These are phyloP conservation scores for Sycophila texana DNA, from an alignment of 2,888 invertebrate species.

Conservation along the genomic window DNA sequence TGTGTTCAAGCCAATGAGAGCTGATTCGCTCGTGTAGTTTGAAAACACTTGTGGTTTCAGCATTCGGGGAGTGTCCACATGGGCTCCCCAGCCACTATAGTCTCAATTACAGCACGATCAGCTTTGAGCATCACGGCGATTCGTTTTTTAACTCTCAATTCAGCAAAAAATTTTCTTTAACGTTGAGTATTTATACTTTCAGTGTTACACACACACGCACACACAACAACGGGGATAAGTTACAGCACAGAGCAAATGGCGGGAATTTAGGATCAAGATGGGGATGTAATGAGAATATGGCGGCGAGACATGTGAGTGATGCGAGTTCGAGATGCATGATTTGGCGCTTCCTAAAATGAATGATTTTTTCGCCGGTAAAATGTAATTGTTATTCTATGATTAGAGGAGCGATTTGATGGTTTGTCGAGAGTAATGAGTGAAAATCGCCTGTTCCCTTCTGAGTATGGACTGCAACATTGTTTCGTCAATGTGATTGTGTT, in stretches of 20 bases:
- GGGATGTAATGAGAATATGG: constrained; percentile 37
- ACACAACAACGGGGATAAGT: constrained; percentile 71
- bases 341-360: neutral
- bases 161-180: constrained; percentile 62
- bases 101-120: constrained; percentile 36
- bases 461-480: no score
- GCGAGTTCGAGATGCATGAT: constrained; percentile 25
- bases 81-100: neutral
- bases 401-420: neutral
- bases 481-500: no score
- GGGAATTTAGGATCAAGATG: constrained; percentile 55
- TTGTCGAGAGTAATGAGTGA: constrained; percentile 9
- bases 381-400: neutral
- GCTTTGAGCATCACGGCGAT: constrained; percentile 62
- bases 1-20: constrained; percentile 14
- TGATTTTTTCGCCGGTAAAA: neutral
- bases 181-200: constrained; percentile 76
- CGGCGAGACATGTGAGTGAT: constrained; percentile 28
- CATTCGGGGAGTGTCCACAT: neutral
- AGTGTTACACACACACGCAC: constrained; percentile 68
- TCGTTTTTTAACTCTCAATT: constrained; percentile 65
- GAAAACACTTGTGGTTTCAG: constrained; percentile 1
- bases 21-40: neutral
- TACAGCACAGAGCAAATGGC: constrained; percentile 63
- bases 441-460: neutral